Percentiles rank a stretch among this genome's conserved stretches.
Conservation (phyloP, 2,888 invertebrate genomes). For the Disparrhopalites patrizii region DNA sequence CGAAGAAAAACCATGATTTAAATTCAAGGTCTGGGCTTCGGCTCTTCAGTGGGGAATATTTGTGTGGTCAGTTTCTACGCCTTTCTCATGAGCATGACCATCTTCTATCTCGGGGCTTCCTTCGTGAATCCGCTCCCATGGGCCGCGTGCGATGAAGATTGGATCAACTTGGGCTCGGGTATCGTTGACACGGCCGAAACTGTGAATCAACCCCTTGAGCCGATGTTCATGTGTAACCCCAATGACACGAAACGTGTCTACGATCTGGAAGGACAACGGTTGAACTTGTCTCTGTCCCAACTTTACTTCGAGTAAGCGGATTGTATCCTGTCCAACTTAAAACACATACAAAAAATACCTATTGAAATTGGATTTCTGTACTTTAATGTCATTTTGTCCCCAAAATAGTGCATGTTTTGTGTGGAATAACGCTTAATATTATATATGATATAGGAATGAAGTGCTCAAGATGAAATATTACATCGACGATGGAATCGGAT, state of each 20-base stretch:
- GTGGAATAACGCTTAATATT: background rate
- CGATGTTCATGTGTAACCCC: background rate
- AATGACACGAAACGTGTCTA: background rate
- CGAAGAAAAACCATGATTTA: too few relatives aligned
- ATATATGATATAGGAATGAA: conserved; percentile 23
- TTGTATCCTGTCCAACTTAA: too few relatives aligned
- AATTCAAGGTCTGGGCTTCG: conserved; percentile 25
- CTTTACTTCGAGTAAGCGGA: conserved; percentile 58
- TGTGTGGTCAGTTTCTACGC: conserved; percentile 73
- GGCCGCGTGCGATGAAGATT: conserved; percentile 47
- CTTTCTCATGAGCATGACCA: conserved; percentile 60
- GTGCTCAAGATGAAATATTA: conserved; percentile 22
- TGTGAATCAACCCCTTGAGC: background rate
- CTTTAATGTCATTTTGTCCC: too few relatives aligned
- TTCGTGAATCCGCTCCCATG: conserved; percentile 50
- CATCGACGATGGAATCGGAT: conserved; percentile 56
- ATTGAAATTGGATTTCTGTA: background rate
- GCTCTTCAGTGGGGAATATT: conserved; percentile 45
- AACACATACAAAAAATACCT: too few relatives aligned
- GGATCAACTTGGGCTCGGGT: conserved; percentile 22
- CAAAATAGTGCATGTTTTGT: too few relatives aligned
- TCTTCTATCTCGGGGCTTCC: conserved; percentile 51
- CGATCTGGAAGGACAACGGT: background rate
- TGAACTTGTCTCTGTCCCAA: conserved; percentile 53
- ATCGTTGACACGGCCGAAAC: conserved; percentile 12